Base-by-base conservation (phyloP, 2,797 vertebrate species). In the Stomatorhinus walkeri region DNA sequence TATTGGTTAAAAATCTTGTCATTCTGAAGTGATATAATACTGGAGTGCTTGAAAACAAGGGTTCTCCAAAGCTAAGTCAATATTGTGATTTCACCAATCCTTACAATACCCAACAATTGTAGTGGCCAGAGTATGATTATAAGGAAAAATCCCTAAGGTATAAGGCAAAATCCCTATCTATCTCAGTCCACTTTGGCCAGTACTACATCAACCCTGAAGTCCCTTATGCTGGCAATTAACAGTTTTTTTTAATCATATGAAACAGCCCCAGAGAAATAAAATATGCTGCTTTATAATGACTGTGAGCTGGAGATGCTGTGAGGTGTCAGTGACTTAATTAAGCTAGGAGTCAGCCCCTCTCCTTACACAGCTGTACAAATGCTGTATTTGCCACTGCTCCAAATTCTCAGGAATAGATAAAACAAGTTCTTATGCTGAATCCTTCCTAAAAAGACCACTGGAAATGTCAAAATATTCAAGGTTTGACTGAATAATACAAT, bases 221-320 rank as follows among this genome's bases (percentile, higher is more conserved):
- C 36, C 40, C 28, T n/a, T 87, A 24, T 61, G 32, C 56, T 36
- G 85, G 36, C 85, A 59, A 87, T 87, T 87, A 43, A 43, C 48
- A 36, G 40, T n/a, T 32, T 61, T 32, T 43, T 36, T 12, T 43
- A 59, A 87, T 43, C 14, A 87, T 59, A 14, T 87, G 32, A 87
- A 87, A 87, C 22, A 19, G 85, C 85, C 86, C n/a, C 36, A 64
- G 86, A 52, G 19, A 87, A 87, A 46, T 43, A 87, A 87, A 87
- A 59, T 59, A 87, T 87, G 85, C 51, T 51, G 85, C 51, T 56
- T 54, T 56, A 24, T 28, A 32, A 28, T 54, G 24, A 19, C 12
- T 16, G 49, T 49, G 22, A 32, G 28, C 49, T 40, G 24, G 49
- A 87, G 36, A 87, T 87, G 54, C 54, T 87, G 86, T 64, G 86